phyloP scores from a whole-genome alignment of 2,888 invertebrate genomes.

The Brassicogethes aeneus region DNA sequence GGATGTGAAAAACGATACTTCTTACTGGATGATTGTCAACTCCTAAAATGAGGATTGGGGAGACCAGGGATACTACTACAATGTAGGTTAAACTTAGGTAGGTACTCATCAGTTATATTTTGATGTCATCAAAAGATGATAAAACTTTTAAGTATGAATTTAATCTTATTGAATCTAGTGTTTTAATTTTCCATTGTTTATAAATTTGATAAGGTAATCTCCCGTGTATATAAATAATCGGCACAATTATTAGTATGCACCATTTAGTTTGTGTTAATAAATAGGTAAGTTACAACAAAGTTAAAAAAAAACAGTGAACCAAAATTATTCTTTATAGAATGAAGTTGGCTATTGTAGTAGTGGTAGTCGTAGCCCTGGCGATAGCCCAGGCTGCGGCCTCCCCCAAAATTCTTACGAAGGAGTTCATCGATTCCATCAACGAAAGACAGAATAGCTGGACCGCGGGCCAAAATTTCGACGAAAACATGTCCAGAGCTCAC shows the following conservation, averaged over 20 bases:
- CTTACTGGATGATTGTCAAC: constrained; percentile 87
- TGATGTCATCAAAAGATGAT: too few relatives aligned
- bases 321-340: too few relatives aligned
- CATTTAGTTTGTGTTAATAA: not conserved
- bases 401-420: constrained; percentile 46
- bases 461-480: constrained; percentile 69
- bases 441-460: constrained; percentile 60
- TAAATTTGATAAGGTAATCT: too few relatives aligned
- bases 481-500: constrained; percentile 48
- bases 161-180: too few relatives aligned
- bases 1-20: constrained; percentile 63
- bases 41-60: constrained; percentile 95
- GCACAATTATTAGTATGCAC: too few relatives aligned
- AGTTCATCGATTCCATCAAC: constrained; percentile 63
- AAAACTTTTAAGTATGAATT: too few relatives aligned
- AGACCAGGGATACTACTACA: constrained; percentile 74
- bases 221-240: too few relatives aligned
- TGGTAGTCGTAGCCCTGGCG: not conserved
- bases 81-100: constrained; percentile 43
- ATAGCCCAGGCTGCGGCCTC: not conserved
- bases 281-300: not conserved
- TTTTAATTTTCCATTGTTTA: too few relatives aligned
- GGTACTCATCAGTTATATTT: too few relatives aligned
- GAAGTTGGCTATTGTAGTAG: not conserved
- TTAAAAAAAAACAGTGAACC: not conserved